Evolutionary conservation across 2,888 invertebrate species (phyloP).

Genomic region (Opisthograptis luteolata): DNA sequence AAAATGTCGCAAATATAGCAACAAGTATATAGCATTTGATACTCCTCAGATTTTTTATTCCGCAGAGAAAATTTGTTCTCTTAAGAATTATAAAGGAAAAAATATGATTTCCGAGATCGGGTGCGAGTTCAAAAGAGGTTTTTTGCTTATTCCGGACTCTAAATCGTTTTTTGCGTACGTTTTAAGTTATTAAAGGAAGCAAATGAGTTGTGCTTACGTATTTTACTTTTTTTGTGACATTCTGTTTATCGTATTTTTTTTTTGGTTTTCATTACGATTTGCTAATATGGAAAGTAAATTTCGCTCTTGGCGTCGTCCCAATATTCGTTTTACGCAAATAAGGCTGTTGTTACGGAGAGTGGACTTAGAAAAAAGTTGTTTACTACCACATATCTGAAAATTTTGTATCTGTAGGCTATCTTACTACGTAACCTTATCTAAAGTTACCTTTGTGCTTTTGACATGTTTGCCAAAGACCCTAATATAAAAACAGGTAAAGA

Average conservation of each 20-base stretch:
- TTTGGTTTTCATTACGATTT: slow-evolving; percentile 23
- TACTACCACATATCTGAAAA: too few species aligned
- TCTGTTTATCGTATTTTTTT: slow-evolving; percentile 38
- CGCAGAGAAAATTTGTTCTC: slow-evolving; percentile 48
- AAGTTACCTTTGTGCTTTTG: too few species aligned
- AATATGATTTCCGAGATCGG: slow-evolving; percentile 62
- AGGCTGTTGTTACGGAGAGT: slow-evolving; percentile 4
- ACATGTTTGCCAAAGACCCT: too few species aligned
- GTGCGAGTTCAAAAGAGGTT: slow-evolving; percentile 49
- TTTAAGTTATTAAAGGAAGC: slow-evolving; percentile 48
- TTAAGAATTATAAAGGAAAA: slow-evolving; percentile 52
- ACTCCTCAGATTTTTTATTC: background rate
- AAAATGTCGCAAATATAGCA: too few species aligned
- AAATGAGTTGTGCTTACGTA: slow-evolving; percentile 44
- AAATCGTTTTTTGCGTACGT: slow-evolving; percentile 46
- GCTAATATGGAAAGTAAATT: slow-evolving; percentile 13
- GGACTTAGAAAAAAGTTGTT: background rate
- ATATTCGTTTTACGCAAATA: slow-evolving; percentile 9
- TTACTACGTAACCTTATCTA: too few species aligned
- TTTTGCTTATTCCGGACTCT: slow-evolving; percentile 44
- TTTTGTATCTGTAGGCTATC: too few species aligned
- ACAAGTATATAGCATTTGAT: background rate
- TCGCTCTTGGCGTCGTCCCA: slow-evolving; percentile 15
- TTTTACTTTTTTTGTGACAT: slow-evolving; percentile 39
- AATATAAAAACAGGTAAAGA: too few species aligned